phyloP scores from a whole-genome alignment of 2,888 invertebrate species.

The Sphaerophoria rueppellii region DNA sequence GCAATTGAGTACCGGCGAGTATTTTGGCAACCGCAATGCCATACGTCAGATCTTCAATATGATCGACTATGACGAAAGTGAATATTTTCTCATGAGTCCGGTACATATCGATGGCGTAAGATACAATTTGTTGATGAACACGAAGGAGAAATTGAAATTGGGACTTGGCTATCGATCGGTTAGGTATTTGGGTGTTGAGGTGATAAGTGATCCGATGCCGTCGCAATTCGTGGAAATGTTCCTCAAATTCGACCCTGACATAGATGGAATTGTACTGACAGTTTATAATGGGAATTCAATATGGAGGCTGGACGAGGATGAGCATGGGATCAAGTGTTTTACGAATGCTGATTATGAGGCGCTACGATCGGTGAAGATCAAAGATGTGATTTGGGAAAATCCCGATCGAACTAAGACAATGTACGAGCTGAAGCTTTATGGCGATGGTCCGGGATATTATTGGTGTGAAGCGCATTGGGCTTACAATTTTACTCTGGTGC shows the following conservation, averaged over 20 bases:
- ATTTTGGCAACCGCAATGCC: conserved; percentile 74
- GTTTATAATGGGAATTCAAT: conserved; percentile 84
- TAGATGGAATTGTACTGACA: conserved; percentile 81
- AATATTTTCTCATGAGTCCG: conserved; percentile 73
- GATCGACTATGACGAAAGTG: conserved; percentile 59
- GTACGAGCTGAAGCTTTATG: conserved; percentile 83
- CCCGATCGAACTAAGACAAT: conserved; percentile 78
- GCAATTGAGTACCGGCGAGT: conserved; percentile 74
- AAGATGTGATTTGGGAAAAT: conserved; percentile 79
- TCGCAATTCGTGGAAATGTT: conserved; percentile 74
- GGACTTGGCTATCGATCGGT: conserved; percentile 31
- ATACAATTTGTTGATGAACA: conserved; percentile 75
- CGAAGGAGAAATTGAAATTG: conserved; percentile 70
- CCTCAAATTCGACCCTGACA: conserved; percentile 73
- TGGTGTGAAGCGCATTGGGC: conserved; percentile 86
- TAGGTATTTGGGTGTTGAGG: conserved; percentile 74
- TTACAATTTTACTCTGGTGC: conserved; percentile 82
- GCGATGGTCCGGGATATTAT: conserved; percentile 85
- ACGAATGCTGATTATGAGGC: conserved; percentile 84
- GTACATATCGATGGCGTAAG: conserved; percentile 51
- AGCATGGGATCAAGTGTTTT: conserved; percentile 85
- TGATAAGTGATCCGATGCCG: conserved; percentile 26
- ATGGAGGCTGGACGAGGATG: conserved; percentile 81
- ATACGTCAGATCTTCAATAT: conserved; percentile 72
- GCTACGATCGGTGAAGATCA: conserved; percentile 82